A percentile compares a stretch with the other conserved stretches of the same genome.
phyloP scores from a whole-genome alignment of 2,888 invertebrate genomes.

The Leptinotarsa peninsularis region DNA sequence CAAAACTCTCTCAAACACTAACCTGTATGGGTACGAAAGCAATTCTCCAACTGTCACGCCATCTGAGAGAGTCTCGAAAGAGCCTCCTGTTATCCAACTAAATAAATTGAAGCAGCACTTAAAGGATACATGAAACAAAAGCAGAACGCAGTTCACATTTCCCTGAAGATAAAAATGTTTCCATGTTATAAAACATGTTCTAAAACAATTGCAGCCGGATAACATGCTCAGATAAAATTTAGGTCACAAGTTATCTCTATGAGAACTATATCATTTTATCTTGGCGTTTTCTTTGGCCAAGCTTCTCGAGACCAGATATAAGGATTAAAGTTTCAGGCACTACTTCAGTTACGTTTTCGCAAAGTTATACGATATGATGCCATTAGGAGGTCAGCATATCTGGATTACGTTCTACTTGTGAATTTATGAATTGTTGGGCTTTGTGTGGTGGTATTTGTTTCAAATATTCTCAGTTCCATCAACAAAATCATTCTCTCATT shows the following conservation, averaged over 20 bases:
- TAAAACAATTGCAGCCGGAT: conserved; percentile 18
- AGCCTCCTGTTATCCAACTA: background rate
- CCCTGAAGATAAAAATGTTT: conserved; percentile 22
- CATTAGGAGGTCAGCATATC: conserved; percentile 18
- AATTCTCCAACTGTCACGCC: background rate
- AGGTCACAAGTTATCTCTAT: conserved; percentile 27
- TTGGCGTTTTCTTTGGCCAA: conserved; percentile 20
- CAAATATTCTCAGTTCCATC: too few species aligned
- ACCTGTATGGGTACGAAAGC: too few species aligned
- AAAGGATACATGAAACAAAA: background rate
- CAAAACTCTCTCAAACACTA: too few species aligned
- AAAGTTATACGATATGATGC: conserved; percentile 21
- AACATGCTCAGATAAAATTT: conserved; percentile 21
- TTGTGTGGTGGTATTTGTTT: too few species aligned
- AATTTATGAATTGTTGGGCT: too few species aligned
- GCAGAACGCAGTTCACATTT: conserved; percentile 2
- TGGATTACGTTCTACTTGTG: background rate
- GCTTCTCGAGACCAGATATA: conserved; percentile 20
- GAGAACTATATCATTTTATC: conserved; percentile 28
- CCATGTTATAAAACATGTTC: conserved; percentile 16
- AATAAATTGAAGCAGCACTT: conserved; percentile 2
- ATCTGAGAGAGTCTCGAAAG: background rate
- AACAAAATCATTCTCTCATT: too few species aligned
- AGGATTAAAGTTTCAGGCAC: conserved; percentile 24
- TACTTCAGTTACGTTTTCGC: conserved; percentile 18